Evolutionary conservation across 2,797 vertebrate species (phyloP).

Genomic region (Artibeus lituratus): DNA sequence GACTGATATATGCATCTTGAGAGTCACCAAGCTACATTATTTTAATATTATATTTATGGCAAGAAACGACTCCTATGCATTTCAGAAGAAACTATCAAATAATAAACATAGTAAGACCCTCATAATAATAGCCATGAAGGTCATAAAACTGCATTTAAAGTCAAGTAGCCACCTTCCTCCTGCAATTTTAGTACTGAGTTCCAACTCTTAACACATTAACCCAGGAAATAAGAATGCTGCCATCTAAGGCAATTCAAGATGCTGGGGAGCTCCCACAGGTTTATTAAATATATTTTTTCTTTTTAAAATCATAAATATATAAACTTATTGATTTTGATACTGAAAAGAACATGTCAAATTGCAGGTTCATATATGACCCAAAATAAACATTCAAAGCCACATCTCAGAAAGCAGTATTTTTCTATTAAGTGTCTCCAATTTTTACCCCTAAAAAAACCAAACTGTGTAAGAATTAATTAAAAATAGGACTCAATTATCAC

Average conservation of each 20-base stretch:
- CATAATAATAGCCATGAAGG: not conserved
- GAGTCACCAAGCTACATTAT: not conserved
- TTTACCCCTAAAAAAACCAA: conserved; percentile 40
- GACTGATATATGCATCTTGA: not conserved
- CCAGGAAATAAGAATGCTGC: not conserved
- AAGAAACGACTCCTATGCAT: not conserved
- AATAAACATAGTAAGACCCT: no score
- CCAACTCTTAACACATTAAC: not conserved
- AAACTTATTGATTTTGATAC: conserved; percentile 27
- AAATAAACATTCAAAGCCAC: not conserved
- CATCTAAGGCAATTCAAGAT: not conserved
- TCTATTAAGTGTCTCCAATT: not conserved
- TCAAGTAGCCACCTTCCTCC: not conserved
- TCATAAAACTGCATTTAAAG: not conserved
- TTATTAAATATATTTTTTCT: not conserved
- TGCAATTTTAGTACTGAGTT: not conserved
- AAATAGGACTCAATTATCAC: not conserved
- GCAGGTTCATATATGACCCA: not conserved
- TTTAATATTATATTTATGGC: not conserved
- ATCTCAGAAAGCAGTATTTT: not conserved
- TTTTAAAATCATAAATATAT: not conserved
- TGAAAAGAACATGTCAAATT: conserved; percentile 10
- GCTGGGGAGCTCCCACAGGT: not conserved
- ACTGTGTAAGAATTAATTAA: not conserved
- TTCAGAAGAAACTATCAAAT: not conserved